Conservation (phyloP, 2,113 vertebrate genomes). For the Marmota flaviventris region DNA sequence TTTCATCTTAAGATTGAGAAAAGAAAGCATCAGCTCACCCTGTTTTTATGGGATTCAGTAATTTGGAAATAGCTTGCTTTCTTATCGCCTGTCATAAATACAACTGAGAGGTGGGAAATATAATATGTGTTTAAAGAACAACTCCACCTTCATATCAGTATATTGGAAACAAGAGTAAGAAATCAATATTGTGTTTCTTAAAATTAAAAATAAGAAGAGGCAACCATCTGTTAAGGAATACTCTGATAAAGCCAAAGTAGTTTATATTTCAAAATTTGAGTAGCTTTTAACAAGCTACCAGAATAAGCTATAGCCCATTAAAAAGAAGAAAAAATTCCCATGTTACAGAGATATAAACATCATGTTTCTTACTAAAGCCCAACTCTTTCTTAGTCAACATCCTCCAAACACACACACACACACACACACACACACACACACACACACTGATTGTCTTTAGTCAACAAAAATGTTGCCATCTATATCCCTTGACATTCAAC, state of each 20-base stretch:
- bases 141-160: slow-evolving; percentile 61
- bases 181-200: slow-evolving; percentile 74
- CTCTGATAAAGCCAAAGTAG: slow-evolving; percentile 58
- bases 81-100: slow-evolving; percentile 72
- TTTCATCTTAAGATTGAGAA: slow-evolving; percentile 20
- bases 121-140: slow-evolving; percentile 76
- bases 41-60: slow-evolving; percentile 62
- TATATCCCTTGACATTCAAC: background rate
- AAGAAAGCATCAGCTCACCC: background rate
- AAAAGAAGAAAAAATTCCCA: background rate
- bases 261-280: slow-evolving; percentile 75
- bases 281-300: slow-evolving; percentile 60
- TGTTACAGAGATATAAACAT: slow-evolving; percentile 28
- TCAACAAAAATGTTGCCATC: background rate
- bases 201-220: slow-evolving; percentile 48
- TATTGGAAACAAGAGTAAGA: slow-evolving; percentile 70
- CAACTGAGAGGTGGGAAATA: slow-evolving; percentile 61
- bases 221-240: slow-evolving; percentile 53
- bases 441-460: background rate
- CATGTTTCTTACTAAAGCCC: slow-evolving; percentile 22
- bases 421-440: background rate
- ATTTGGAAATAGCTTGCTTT: slow-evolving; percentile 59
- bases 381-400: background rate
- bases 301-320: background rate
- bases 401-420: slow-evolving; percentile 5